Base-by-base conservation (phyloP, 2,888 invertebrate genomes). In the Eupithecia exiguata region DNA sequence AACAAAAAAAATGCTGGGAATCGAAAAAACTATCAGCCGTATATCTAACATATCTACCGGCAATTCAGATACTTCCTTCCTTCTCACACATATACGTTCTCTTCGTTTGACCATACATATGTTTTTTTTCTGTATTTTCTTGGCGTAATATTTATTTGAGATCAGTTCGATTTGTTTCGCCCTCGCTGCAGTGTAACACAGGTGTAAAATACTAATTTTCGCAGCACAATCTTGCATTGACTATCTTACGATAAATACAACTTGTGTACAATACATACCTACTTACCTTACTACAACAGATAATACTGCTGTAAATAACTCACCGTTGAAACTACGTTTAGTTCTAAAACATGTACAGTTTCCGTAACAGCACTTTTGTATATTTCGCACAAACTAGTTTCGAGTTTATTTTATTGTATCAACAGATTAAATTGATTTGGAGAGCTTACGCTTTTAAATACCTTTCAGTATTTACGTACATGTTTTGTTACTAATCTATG, bases 291-390 rank as follows among this genome's bases (percentile, higher is more conserved):
- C 77, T 76, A 86, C 90, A 90, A 89, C 89, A 88, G 89, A 90
- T 84, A 89, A 91, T 91, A 92, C 94, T 93, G 92, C 93, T 95
- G 94, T 95, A 94, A 94, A 94, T 94, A 95, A 92, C 94, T 94
- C 93, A 95, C 94, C 87, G 89, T 94, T 92, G 87, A 90, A 81
- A 91, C 91, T 92, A 92, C 91, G 94, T 94, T 94, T 95, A 95
- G 95, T 95, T 95, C 94, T 95, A 94, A 94, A 95, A 94, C 94
- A 95, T 95, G 95, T 95, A 95, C 94, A 94, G 94, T 95, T 94
- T 94, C 90, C 89, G 91, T 94, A 94, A 93, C 85, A 88, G 94
- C 95, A 95, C 94, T 91, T 92, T 84, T 95, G 94, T 95, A 95
- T 94, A 95, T 94, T 94, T 84, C 92, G 94, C 94, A 94, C 94